Base-by-base conservation (phyloP, 2,113 vertebrate genomes). In the rabbit (Oryctolagus cuniculus) region DNA sequence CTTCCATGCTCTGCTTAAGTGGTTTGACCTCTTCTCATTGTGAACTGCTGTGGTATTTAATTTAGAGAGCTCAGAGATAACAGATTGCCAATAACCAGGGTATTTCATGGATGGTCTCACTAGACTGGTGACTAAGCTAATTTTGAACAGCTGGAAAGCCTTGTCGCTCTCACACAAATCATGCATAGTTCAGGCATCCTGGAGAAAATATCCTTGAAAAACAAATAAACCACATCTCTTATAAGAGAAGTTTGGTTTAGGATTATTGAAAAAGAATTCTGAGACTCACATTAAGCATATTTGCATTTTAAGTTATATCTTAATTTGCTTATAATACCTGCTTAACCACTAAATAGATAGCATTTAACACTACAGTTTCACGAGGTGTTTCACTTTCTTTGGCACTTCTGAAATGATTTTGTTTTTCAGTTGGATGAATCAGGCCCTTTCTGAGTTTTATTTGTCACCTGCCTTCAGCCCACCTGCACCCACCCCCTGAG, bases 61-160 rank as follows among this genome's bases (percentile, higher is more conserved):
- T 94, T 91, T 89, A 88, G 75, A 93, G 44, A 94, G 87, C 29
- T 81, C 61, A 75, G 51, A 66, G 77, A 91, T 82, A 89, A 90
- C 84, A 85, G 89, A 94, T 80, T 96, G 80, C 84, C 61, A 53
- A 72, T 64, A 83, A 85, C 78, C 44, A 34, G 80, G 8, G 29
- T 70, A 83, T 85, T 96, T 94, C 44, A 79, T 63, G 96, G 81
- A 82, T 81, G 72, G 29, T 87, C 81, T 96, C 87, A 53, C 91
- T 78, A 74, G 31, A 84, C 55, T 79, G 85, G 87, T 72, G 69
- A 96, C 73, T 44, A 63, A 91, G 94, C 87, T 93, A 70, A 87
- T 87, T 96, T 78, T 90, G 64, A 93, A 82, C 69, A 92, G 77
- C 89, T 79, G 73, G 77, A 88, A 82, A 58, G 27, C 66, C 64